Evolutionary conservation across 2,113 vertebrate genomes (phyloP), one percentile per base, ranked within the genome.

Genomic region (Gulo gulo): DNA sequence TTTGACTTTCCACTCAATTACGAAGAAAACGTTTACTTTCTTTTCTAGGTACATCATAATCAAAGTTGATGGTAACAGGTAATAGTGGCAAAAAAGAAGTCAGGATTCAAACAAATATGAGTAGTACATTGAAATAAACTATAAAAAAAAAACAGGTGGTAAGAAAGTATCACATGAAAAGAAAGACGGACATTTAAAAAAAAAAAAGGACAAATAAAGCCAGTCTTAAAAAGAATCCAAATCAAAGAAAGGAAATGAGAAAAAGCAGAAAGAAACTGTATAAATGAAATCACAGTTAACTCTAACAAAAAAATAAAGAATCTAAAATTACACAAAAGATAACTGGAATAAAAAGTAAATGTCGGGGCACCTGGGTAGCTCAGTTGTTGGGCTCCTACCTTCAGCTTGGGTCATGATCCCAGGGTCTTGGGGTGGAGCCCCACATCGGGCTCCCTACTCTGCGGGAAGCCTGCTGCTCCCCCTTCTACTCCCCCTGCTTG

Each of bases 91-190:
- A 74, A 96, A 97, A 92, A 85, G 21, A 88, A 69, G n/a, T 81
- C 86, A 89, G 42, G 63, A 71, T 81, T 93, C 84, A 96, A 65
- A 95, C 34, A 94, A 89, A 91, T 12, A 36, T 57, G 89, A 87
- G n/a, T 31, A 80, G 31, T 7, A 78, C 13, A 21, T 5, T 45
- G 50, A 90, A 96, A 92, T 29, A 82, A 87, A 65, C 55, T 78
- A 61, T 50, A 55, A 82, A 61, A 24, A 61, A 91, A 29, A 52
- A 15, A 50, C 36, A 88, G 34, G 39, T 4, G 6, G 47, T 11
- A 86, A 39, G 65, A 76, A 59, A 61, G 39, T 29, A 31, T 67
- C 36, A 93, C 63, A 78, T 14, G 23, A 93, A 57, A 91, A 91
- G 36, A 76, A 88, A 85, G 69, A 59, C 57, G 83, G 39, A 45